Base-by-base conservation (phyloP, 1,140 invertebrate genomes). In the Neuroterus valhalla region DNA sequence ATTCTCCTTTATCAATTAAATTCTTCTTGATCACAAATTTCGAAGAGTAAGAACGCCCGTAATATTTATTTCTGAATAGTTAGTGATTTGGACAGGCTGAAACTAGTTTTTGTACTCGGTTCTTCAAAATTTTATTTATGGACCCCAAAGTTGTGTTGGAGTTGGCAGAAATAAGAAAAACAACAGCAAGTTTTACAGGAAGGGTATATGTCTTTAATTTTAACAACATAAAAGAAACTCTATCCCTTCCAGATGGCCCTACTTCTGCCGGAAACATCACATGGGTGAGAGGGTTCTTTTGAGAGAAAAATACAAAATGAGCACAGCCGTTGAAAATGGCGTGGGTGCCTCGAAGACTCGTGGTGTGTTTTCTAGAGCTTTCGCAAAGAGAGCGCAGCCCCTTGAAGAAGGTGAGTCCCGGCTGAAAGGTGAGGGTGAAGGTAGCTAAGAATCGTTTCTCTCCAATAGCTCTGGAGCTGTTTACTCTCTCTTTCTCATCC, bases 391-490 rank as follows among this genome's bases (percentile, higher is more conserved):
- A 73, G 86, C 85, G 75, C 86, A 88, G 74, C 87, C 87, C 76
- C 81, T 87, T 79, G 87, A 88, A 80, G 87, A 88, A 88, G 87
- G 87, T 88, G 84, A 88, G 87, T 87, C 68, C 75, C 23, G 67
- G 70, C 50, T 72, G 48, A 52, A 42, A 66, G 43, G 52, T 44
- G 71, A 66, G 70, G 74, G 68, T 68, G 52, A 21, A 74, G 48
- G 38, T 71, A 68, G 10, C 72, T 75, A 23, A 62, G 69, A 46
- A 66, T 55, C 74, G 72, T 77, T 66, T 26, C 14, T 72, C 70
- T 71, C 44, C 21, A 73, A 77, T 68, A 75, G 67, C 68, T 68
- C 66, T 55, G 45, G 42, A 52, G 12, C 72, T 77, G 45, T 50
- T 74, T 75, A 55, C 66, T 74, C 70, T 74, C 70, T 72, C 46